A percentile compares a stretch with the other conserved stretches of the same genome.
Conservation (phyloP, 2,888 invertebrate species). For the Synergus umbraculus region DNA sequence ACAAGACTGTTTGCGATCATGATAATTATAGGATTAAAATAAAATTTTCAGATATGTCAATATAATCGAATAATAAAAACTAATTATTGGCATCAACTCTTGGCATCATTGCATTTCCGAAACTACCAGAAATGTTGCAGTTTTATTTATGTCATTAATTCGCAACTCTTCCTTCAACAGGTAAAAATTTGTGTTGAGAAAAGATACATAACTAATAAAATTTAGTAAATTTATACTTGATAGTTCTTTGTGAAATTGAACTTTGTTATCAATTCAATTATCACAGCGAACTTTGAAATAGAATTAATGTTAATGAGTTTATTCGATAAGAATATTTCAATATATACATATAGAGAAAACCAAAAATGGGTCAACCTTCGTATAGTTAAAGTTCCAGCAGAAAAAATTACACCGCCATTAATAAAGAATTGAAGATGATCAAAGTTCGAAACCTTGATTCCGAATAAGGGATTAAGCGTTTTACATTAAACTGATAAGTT, state of each 20-base stretch:
- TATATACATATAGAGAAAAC: no score
- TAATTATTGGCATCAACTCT: no score
- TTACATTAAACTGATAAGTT: not conserved
- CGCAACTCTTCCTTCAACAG: not conserved
- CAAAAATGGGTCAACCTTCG: not conserved
- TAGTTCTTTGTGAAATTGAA: not conserved
- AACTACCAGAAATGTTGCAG: conserved; percentile 1
- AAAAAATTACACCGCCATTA: not conserved
- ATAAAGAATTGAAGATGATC: not conserved
- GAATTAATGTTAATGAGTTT: conserved; percentile 3
- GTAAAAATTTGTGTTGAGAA: not conserved
- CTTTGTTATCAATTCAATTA: not conserved
- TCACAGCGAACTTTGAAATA: not conserved
- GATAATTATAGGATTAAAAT: not conserved
- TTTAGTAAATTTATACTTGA: not conserved
- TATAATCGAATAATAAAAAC: not conserved
- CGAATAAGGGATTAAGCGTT: not conserved
- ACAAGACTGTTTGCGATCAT: not conserved
- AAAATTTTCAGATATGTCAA: no score
- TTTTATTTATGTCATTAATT: not conserved
- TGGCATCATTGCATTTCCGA: not conserved
- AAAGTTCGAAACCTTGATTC: conserved; percentile 1
- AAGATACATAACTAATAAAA: not conserved
- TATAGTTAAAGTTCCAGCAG: no score
- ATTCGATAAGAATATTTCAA: not conserved